Base-by-base conservation (phyloP, 2,113 vertebrate genomes). In the Cavia porcellus region DNA sequence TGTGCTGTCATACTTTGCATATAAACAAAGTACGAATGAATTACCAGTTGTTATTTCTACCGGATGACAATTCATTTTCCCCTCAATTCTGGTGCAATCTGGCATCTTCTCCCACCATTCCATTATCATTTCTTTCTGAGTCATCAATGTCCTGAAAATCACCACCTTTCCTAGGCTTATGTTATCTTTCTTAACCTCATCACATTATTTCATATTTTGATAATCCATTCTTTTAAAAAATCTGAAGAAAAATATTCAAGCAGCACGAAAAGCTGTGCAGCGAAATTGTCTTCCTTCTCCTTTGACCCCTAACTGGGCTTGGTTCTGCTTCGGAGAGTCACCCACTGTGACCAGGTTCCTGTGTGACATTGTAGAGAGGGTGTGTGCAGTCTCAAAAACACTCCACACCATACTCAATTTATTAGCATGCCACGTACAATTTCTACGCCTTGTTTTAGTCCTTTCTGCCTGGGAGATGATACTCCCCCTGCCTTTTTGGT, bases 171-270 rank as follows among this genome's bases (percentile, higher is more conserved):
- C 0, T 13, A 10, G 52, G 17, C 59, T 45, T 24, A 32, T n/a
- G 75, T 86, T 90, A 17, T 72, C 77, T 92, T 82, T 72, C 28
- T 92, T 82, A 72, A 84, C 83, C 62, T 96, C 55, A 19, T 50
- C 70, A 5, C 30, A 15, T 89, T 80, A 75, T 89, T 82, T 19
- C 6, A 22, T 45, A 14, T 45, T 95, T 95, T 85, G 61, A 88
- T 93, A 66, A 83, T 88, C 22, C 28, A 81, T 81, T 50, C 68
- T 92, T 90, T 38, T 81, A 80, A 83, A 70, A 62, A 47, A 38
- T 50, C 15, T 68, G 62, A 42, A 90, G 79, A 61, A 72, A 90
- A 77, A 77, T 59, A 74, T 45, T 75, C 77, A 72, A 72, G 32
- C 61, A 62, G 15, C 14, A 42, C 70, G 68, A 47, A 89, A 97